phyloP scores from a whole-genome alignment of 1,140 invertebrate genomes.

The Drosophila ficusphila region DNA sequence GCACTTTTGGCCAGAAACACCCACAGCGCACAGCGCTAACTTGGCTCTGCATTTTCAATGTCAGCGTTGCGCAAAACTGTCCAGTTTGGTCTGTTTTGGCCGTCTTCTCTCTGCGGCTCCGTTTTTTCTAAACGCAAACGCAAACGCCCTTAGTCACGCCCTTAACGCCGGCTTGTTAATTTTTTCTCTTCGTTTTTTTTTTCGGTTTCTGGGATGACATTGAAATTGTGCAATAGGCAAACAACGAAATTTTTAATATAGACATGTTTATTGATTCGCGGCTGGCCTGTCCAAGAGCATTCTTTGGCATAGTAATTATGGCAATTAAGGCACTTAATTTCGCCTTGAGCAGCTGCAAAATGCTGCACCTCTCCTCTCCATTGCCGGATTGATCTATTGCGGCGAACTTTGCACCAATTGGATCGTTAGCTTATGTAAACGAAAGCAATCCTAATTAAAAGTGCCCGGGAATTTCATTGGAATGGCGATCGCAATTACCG shows the following conservation, averaged over 20 bases:
- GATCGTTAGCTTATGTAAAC: constrained; percentile 28
- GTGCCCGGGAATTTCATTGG: constrained; percentile 32
- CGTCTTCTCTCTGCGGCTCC: constrained; percentile 25
- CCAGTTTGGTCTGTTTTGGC: constrained; percentile 29
- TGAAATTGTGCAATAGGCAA: constrained; percentile 69
- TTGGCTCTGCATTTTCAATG: constrained; percentile 75
- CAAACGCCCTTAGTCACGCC: constrained; percentile 61
- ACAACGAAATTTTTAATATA: constrained; percentile 46
- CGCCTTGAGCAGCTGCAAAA: constrained; percentile 47
- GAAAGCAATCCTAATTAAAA: constrained; percentile 35
- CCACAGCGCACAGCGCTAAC: constrained; percentile 46
- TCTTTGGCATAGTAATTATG: constrained; percentile 74
- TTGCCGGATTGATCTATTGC: constrained; percentile 4
- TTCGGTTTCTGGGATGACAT: constrained; percentile 53
- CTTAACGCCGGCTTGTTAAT: constrained; percentile 63
- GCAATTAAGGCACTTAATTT: constrained; percentile 67
- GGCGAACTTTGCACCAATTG: constrained; percentile 38
- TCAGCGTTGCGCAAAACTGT: constrained; percentile 72
- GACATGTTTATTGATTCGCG: constrained; percentile 63
- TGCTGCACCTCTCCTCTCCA: neutral
- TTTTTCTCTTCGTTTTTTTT: constrained; percentile 20
- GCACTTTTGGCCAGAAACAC: constrained; percentile 74
- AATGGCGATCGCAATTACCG: constrained; percentile 39
- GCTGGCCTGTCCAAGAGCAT: constrained; percentile 39
- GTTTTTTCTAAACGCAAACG: constrained; percentile 15